Evolutionary conservation across 2,888 invertebrate species (phyloP).

Genomic region (Timema podura): DNA sequence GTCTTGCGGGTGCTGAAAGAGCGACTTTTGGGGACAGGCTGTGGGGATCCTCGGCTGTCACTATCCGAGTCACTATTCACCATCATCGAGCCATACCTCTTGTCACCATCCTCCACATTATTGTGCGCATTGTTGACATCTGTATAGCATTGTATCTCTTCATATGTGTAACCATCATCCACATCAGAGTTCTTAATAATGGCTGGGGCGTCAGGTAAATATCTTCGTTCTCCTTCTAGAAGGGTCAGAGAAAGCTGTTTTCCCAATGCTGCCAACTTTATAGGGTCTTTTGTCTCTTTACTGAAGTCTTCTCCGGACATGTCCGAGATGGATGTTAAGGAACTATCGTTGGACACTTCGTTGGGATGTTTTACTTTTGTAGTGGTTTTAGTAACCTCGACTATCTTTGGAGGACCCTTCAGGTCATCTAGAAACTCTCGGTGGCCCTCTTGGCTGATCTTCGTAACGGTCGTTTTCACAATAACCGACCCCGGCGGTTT

Average conservation of each 20-base stretch:
- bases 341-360: slow-evolving; percentile 12
- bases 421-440: background rate
- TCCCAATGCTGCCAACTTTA: slow-evolving; percentile 13
- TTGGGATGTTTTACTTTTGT: background rate
- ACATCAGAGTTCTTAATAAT: background rate
- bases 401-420: slow-evolving; percentile 1
- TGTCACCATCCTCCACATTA: background rate
- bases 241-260: slow-evolving; percentile 18
- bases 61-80: slow-evolving; percentile 48
- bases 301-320: background rate
- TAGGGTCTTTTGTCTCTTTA: background rate
- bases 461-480: slow-evolving; percentile 17
- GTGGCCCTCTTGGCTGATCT: slow-evolving; percentile 9
- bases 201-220: slow-evolving; percentile 12
- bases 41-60: slow-evolving; percentile 39
- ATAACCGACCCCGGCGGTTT: slow-evolving; percentile 3
- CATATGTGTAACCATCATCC: background rate
- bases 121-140: background rate
- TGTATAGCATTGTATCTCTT: slow-evolving; percentile 11
- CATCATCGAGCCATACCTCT: slow-evolving; percentile 5
- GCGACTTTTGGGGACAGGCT: slow-evolving; percentile 23
- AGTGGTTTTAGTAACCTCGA: slow-evolving; percentile 2
- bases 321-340: too few relatives aligned
- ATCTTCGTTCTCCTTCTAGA: slow-evolving; percentile 17
- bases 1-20: slow-evolving; percentile 45